phyloP scores from a whole-genome alignment of 2,888 invertebrate genomes.

The Bhutanitis thaidina region DNA sequence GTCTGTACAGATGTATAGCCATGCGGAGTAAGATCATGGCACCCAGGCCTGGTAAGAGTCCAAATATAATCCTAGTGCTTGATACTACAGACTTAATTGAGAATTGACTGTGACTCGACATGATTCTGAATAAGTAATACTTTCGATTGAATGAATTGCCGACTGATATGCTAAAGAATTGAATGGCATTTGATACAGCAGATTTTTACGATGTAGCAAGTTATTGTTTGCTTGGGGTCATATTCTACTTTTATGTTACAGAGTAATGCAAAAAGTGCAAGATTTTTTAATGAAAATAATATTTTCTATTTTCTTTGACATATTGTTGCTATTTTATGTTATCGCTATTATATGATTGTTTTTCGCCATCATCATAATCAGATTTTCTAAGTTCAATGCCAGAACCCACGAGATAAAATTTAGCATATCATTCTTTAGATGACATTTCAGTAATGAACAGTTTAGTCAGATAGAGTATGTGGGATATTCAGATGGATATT shows the following conservation, averaged over 20 bases:
- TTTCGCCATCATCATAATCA: too few relatives aligned
- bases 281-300: too few relatives aligned
- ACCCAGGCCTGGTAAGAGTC: constrained; percentile 83
- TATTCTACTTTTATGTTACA: constrained; percentile 32
- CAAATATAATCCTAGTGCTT: constrained; percentile 82
- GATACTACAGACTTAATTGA: constrained; percentile 71
- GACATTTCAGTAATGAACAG: too few relatives aligned
- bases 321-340: too few relatives aligned
- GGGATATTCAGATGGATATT: too few relatives aligned
- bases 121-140: constrained; percentile 26
- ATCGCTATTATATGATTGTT: too few relatives aligned
- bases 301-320: too few relatives aligned
- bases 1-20: constrained; percentile 82
- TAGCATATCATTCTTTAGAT: too few relatives aligned
- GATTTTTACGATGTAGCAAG: constrained; percentile 32
- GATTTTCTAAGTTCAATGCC: too few relatives aligned
- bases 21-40: constrained; percentile 83
- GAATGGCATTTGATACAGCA: constrained; percentile 38
- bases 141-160: constrained; percentile 2
- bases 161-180: constrained; percentile 22
- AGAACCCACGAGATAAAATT: too few relatives aligned
- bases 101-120: constrained; percentile 44
- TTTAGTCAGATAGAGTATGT: too few relatives aligned
- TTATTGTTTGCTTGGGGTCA: constrained; percentile 39
- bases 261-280: constrained; percentile 32